Evolutionary conservation across 2,797 vertebrate species (phyloP), one percentile per base, ranked within the genome.

Genomic region (Acrossocheilus fasciatus): DNA sequence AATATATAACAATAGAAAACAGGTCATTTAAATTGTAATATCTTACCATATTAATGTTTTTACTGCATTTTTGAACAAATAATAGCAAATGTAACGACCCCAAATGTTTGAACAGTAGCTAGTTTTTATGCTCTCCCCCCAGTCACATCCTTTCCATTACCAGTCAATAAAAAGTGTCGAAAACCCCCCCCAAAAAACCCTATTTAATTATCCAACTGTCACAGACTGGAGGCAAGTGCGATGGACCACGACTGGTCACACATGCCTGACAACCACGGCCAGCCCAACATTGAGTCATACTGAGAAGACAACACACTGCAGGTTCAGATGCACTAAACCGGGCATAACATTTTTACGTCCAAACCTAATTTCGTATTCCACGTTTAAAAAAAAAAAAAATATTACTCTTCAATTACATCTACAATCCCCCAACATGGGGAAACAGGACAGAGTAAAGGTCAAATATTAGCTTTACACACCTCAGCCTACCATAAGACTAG

Each of bases 371-470:
- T 18, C 11, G 18, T 8, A 15, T 75, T 45, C 39, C 26, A 83
- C 26, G 36, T 17, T 26, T 1, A 26, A 26, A 26, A 66, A 20
- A 26, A 36, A 30, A 30, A 30, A 30, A 30, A 5, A 26, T n/a
- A n/a, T 66, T 12, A 41, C 15, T 52, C 26, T 70, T 68, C 23
- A 43, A 4, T 12, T 73, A 57, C 39, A 66, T 70, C 41, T 69
- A 78, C 69, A 79, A 66, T 70, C 77, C 81, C 50, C 64, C 83
- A 87, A 87, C 85, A 87, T 66, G 72, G 82, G 82, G 77, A 85
- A 87, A 50, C 66, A 80, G 9, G 41, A 76, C 10, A 82, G 45
- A 69, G 45, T 64, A 30, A 50, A 75, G 57, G 43, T 78, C 64
- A 69, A 70, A 83, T 64, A 81, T 70, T 50, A 87, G 81, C 39